Base-by-base conservation (phyloP, 2,797 vertebrate genomes). In the Coregonus sp. region DNA sequence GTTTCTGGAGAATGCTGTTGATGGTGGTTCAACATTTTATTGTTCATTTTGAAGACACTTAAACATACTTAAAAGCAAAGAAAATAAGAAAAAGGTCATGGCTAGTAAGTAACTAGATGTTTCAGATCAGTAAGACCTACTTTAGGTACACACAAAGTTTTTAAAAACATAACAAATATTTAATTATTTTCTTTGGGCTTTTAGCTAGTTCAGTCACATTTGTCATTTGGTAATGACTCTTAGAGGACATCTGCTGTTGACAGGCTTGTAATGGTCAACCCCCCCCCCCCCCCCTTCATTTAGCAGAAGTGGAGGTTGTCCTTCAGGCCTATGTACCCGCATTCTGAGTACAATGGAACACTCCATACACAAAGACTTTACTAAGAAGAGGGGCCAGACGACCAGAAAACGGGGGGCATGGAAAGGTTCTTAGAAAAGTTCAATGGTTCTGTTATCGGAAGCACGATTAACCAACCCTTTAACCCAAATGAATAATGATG, bases 371-470 rank as follows among this genome's bases (percentile, higher is more conserved):
- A 89, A 89, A 83, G 69, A 68, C 70, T 74, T 83, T 80, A 79
- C 81, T 68, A 75, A 79, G 84, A 83, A 87, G 69, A 80, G 77
- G 80, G 71, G 75, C 79, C 52, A 2, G 37, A 74, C 47, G 70
- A 74, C 72, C 1, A 4, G 78, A 76, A 86, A 86, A 78, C 51
- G 29, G 76, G 80, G 65, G 71, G 63, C 69, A 75, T 73, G 81
- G 80, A 82, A 76, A 11, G 15, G 75, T 89, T 90, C 86, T 82
- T 16, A 80, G 85, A 88, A 86, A 86, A 81, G 79, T 18, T 81
- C 67, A 89, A 88, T 84, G 84, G 81, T 81, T 87, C 87, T 79
- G 84, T 89, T 89, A 87, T 87, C 54, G 75, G 61, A 86, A 73
- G 71, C 82, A 73, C 79, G 80, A 84, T 72, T 75, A 81, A 81